phyloP scores from a whole-genome alignment of 2,888 invertebrate species.

The Latheticus oryzae region DNA sequence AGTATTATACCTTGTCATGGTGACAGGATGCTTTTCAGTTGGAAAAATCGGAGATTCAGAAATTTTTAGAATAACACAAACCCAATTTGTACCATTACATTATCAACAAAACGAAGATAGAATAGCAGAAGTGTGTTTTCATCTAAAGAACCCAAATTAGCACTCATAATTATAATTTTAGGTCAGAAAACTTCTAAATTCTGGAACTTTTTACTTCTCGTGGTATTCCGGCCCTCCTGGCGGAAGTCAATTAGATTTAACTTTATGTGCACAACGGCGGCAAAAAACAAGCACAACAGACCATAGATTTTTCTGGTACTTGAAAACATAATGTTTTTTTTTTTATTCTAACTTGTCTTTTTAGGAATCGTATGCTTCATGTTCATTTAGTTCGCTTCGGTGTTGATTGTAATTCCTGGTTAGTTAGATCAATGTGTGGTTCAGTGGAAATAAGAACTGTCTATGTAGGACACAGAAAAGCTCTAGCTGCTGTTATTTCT shows the following conservation, averaged over 20 bases:
- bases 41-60: slow-evolving; percentile 96
- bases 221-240: slow-evolving; percentile 69
- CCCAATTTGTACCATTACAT: slow-evolving; percentile 89
- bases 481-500: slow-evolving; percentile 94
- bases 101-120: slow-evolving; percentile 75
- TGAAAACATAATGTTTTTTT: slow-evolving; percentile 18
- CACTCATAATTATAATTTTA: slow-evolving; percentile 42
- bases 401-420: slow-evolving; percentile 91
- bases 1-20: slow-evolving; percentile 88
- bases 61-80: slow-evolving; percentile 94
- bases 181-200: slow-evolving; percentile 89
- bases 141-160: background rate
- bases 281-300: slow-evolving; percentile 85
- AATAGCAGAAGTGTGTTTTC: slow-evolving; percentile 68
- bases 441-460: slow-evolving; percentile 97
- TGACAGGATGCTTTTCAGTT: slow-evolving; percentile 96
- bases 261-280: slow-evolving; percentile 92
- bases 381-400: slow-evolving; percentile 93
- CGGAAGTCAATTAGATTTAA: slow-evolving; percentile 81
- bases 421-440: slow-evolving; percentile 96
- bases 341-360: too few relatives aligned
- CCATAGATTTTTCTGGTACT: slow-evolving; percentile 95
- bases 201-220: slow-evolving; percentile 99
- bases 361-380: slow-evolving; percentile 92
- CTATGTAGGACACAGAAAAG: slow-evolving; percentile 96